Conservation (phyloP, 2,113 vertebrate species). For the Cettia cetti region DNA sequence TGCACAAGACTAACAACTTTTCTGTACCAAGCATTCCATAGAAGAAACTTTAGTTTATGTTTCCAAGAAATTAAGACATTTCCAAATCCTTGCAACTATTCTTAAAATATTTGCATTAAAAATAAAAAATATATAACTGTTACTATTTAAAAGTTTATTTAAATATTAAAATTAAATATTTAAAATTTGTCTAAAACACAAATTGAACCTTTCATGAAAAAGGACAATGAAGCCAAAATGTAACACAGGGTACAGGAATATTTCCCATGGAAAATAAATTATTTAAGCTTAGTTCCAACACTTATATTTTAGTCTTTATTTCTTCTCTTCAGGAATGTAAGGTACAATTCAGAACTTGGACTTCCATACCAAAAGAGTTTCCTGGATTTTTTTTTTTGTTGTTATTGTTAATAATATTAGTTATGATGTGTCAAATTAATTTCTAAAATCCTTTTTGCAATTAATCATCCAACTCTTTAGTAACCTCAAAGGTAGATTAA, state of each 20-base stretch:
- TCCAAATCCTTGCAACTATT: not conserved
- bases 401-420: not conserved
- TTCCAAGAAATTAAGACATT: not conserved
- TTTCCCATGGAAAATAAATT: not conserved
- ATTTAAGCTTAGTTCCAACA: not conserved
- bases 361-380: not conserved
- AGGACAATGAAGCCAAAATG: not conserved
- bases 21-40: not conserved
- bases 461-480: not conserved
- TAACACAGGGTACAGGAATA: not conserved
- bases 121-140: not conserved
- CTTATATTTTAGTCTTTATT: not conserved
- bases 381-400: not conserved
- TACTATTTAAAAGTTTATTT: not conserved
- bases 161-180: not conserved
- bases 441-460: not conserved
- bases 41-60: not conserved
- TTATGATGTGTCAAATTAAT: not conserved
- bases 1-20: not conserved
- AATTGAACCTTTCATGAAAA: not conserved
- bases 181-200: not conserved
- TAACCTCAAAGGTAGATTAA: not conserved
- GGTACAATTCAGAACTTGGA: accelerated
- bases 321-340: not conserved
- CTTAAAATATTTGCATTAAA: not conserved